A percentile compares a stretch with the other conserved stretches of the same genome.
These are phyloP conservation scores for Microtus ochrogaster DNA, from an alignment of 2,113 vertebrate species.

Conservation along the genomic window DNA sequence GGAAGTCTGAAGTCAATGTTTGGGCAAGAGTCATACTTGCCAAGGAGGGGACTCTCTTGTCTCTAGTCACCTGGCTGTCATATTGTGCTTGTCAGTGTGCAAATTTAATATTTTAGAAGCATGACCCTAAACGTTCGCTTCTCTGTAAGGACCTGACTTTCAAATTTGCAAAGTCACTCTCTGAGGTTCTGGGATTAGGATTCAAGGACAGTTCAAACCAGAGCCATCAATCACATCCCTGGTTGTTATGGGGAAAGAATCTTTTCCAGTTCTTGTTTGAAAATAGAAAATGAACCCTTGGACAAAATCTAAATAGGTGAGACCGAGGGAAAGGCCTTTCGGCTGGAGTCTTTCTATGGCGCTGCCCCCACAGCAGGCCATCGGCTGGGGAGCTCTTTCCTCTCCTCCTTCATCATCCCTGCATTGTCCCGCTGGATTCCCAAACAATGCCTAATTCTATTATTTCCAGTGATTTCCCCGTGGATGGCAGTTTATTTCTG, in stretches of 20 bases:
- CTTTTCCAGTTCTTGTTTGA: not conserved
- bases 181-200: not conserved
- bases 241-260: not conserved
- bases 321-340: not conserved
- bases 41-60: not conserved
- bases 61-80: not conserved
- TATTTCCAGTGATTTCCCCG: conserved; percentile 92
- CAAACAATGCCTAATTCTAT: conserved; percentile 90
- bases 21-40: too few relatives aligned
- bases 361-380: not conserved
- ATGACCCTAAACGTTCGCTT: not conserved
- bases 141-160: conserved; percentile 1
- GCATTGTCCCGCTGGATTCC: conserved; percentile 82
- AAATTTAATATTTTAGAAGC: not conserved
- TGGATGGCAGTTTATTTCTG: conserved; percentile 93
- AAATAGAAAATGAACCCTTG: not conserved
- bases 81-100: rapidly evolving
- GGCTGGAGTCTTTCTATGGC: not conserved
- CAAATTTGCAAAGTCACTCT: not conserved
- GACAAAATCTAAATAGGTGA: not conserved
- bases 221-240: not conserved
- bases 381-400: not conserved
- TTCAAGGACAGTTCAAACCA: not conserved
- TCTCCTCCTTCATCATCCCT: not conserved
- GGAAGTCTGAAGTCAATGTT: not conserved